Evolutionary conservation across 2,888 invertebrate species (phyloP).

Genomic region (Lithophane ornitopus): DNA sequence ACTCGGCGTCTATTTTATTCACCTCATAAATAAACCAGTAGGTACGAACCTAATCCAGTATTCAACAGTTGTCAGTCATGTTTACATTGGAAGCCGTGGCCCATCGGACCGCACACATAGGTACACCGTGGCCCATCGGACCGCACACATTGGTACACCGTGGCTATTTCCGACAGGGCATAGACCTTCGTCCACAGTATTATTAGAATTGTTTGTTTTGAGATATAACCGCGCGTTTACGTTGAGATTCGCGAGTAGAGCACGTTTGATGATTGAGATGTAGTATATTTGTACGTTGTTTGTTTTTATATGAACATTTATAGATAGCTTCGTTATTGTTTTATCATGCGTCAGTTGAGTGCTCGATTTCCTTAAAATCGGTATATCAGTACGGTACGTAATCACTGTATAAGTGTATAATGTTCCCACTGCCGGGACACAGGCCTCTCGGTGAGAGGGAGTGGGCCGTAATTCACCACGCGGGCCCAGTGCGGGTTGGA

Average conservation of each 20-base stretch:
- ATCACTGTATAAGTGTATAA: too few species aligned
- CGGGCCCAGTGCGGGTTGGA: neutral
- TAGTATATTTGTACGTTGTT: constrained; percentile 38
- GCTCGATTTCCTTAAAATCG: too few species aligned
- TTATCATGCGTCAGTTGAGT: neutral
- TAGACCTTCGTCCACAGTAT: constrained; percentile 58
- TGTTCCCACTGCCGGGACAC: neutral
- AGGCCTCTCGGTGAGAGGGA: neutral
- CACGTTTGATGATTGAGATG: constrained; percentile 28
- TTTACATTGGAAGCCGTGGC: constrained; percentile 51
- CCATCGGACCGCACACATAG: constrained; percentile 43
- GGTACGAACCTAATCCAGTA: constrained; percentile 31
- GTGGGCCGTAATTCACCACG: neutral
- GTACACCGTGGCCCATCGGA: constrained; percentile 33
- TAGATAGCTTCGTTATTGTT: constrained; percentile 18
- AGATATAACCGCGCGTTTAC: constrained; percentile 34
- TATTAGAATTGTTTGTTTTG: constrained; percentile 57
- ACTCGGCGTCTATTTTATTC: constrained; percentile 18
- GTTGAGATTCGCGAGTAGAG: constrained; percentile 47
- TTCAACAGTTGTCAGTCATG: constrained; percentile 53
- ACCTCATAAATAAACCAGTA: constrained; percentile 31
- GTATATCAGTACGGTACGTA: too few species aligned
- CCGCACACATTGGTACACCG: constrained; percentile 40
- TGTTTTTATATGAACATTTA: constrained; percentile 8
- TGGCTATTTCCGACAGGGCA: constrained; percentile 54